Base-by-base conservation (phyloP, 2,888 invertebrate genomes). In the Melanophora roralis region DNA sequence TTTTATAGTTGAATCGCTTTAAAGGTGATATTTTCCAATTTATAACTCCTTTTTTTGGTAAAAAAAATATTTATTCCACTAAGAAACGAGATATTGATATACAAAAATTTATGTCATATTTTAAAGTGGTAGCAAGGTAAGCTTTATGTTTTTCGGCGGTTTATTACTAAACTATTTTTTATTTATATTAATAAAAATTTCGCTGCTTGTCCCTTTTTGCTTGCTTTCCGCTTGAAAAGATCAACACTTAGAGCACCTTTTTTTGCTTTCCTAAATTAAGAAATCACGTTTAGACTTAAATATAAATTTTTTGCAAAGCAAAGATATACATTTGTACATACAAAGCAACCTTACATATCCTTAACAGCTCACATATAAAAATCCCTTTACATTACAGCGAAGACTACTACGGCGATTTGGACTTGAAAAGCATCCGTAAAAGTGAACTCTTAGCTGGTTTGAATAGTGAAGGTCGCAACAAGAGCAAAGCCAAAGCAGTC, bases 321-420 rank as follows among this genome's bases (percentile, higher is more conserved):
- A 43, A 49, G 47, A 67, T 47, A 40, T 67, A 9, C n/a, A n/a
- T n/a, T n/a, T n/a, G n/a, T n/a, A n/a, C n/a, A n/a, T n/a, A n/a
- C n/a, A n/a, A n/a, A n/a, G n/a, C n/a, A 68, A 64, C 73, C 64
- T 78, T 57, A 73, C 73, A 68, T 74, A 73, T 88, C 89, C 89
- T 88, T 86, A 67, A 87, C 87, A 86, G 88, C 89, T 90, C 90
- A 87, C 90, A 79, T 73, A 83, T 32, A 60, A 73, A 59, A 76
- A 76, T 80, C 67, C 85, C 86, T 86, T 85, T 80, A 88, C 86
- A 88, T 92, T 93, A 92, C 95, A 97, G 97, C 93, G 97, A 97
- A 93, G 97, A 97, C 94, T 97, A 97, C 94, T 97, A 97, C 89
- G 97, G 97, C 85, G 97, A 97, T 91, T 92, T 97, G 94, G 97